Evolutionary conservation across 2,113 vertebrate genomes (phyloP), one percentile per base, ranked within the genome.

Genomic region (Ceyx melanurus): DNA sequence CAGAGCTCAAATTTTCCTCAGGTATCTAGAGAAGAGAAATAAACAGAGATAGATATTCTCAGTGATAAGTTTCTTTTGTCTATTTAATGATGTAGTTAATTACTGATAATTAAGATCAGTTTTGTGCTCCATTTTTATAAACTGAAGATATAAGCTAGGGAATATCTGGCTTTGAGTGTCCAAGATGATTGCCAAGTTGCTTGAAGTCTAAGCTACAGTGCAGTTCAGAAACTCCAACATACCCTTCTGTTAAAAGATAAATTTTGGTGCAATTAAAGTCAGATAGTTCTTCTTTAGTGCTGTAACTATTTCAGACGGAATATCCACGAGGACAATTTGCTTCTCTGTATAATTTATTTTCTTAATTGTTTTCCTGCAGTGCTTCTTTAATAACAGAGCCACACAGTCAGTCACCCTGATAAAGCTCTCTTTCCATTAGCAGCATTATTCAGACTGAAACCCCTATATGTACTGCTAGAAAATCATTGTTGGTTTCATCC

Each of bases 271-370:
- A 56, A 71, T 66, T 89, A 29, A 79, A 82, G 42, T 75, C 19
- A 75, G 25, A 77, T 43, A 43, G 40, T 50, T 88, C 71, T 88
- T 88, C 31, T 80, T 92, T 74, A 89, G 53, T 82, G 33, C 53
- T 54, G 7, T 74, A 71, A 70, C 40, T 72, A 15, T 75, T 95
- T 82, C 53, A 94, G 86, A 67, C 11, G 78, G 72, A 78, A 86
- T 78, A 72, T 78, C 45, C 31, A 76, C 65, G 3, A 68, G 42
- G 61, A 58, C 37, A 72, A 25, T 54, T 88, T 73, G 4, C 15
- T 84, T 56, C 70, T 86, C 23, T 58, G 6, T 86, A 15, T 68
- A 0, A 76, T 89, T 86, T 88, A 75, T 92, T 96, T 84, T 75
- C 86, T 67, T 88, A 90, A 84, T 90, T 90, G 58, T 61, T 88